Conservation (phyloP, 2,888 invertebrate genomes). For the Phyto melanocephala region DNA sequence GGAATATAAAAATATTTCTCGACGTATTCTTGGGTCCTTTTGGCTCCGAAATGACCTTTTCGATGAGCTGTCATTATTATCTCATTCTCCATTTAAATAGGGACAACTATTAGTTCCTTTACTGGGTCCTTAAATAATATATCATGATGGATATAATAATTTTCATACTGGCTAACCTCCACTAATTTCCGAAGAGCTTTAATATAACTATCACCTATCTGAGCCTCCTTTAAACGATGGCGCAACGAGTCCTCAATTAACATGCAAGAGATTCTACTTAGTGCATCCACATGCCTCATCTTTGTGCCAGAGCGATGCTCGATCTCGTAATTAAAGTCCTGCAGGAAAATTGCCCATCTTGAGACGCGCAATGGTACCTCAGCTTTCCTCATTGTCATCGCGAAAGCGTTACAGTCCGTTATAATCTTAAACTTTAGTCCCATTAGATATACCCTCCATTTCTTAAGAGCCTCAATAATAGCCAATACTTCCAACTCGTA, state of each 20-base stretch:
- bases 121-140: too few relatives aligned
- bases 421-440: slow-evolving; percentile 6
- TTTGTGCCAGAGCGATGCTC: slow-evolving; percentile 49
- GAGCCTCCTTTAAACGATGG: slow-evolving; percentile 50
- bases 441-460: slow-evolving; percentile 2
- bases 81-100: too few relatives aligned
- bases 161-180: slow-evolving; percentile 48
- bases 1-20: background rate
- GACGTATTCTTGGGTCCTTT: too few relatives aligned
- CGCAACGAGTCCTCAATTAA: slow-evolving; percentile 23
- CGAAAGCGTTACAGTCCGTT: too few relatives aligned
- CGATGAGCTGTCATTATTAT: too few relatives aligned
- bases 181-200: background rate
- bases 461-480: background rate
- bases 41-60: too few relatives aligned
- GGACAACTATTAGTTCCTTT: too few relatives aligned
- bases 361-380: slow-evolving; percentile 27
- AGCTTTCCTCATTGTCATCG: background rate
- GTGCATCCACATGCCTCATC: slow-evolving; percentile 58
- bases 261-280: slow-evolving; percentile 54
- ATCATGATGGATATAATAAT: too few relatives aligned
- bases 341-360: slow-evolving; percentile 45
- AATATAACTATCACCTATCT: background rate
- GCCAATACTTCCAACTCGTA: background rate
- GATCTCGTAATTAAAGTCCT: slow-evolving; percentile 23